phyloP scores from a whole-genome alignment of 1,140 invertebrate species.

The Phortica variegata region DNA sequence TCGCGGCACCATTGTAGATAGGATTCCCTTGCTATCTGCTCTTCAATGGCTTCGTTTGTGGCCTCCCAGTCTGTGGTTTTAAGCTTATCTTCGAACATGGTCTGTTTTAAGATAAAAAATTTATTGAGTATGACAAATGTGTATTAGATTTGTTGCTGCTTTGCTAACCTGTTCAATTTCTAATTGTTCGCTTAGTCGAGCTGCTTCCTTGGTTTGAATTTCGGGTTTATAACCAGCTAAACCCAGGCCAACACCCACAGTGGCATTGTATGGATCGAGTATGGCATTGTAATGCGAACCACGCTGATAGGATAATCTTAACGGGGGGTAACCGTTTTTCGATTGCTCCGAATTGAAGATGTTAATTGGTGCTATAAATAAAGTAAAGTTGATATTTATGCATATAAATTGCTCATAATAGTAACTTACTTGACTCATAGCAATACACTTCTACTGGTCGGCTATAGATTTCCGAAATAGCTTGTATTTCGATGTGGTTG shows the following conservation, averaged over 20 bases:
- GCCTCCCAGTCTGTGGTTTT: slow-evolving; percentile 92
- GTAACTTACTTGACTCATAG: slow-evolving; percentile 72
- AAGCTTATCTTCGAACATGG: slow-evolving; percentile 92
- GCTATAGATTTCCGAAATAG: slow-evolving; percentile 91
- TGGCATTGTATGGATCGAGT: slow-evolving; percentile 83
- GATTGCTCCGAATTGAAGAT: slow-evolving; percentile 78
- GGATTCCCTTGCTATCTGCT: slow-evolving; percentile 86
- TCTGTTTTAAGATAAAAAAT: slow-evolving; percentile 51
- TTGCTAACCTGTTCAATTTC: slow-evolving; percentile 73
- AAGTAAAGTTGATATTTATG: not conserved
- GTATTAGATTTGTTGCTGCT: not conserved
- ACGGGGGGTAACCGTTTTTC: slow-evolving; percentile 77
- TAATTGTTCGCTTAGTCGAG: slow-evolving; percentile 78
- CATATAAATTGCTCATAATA: not conserved
- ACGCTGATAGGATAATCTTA: slow-evolving; percentile 87
- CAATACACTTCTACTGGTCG: slow-evolving; percentile 91
- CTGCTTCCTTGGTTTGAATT: slow-evolving; percentile 75
- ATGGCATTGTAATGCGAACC: slow-evolving; percentile 91
- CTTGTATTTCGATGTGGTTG: slow-evolving; percentile 94
- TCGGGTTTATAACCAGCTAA: slow-evolving; percentile 83
- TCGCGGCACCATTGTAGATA: slow-evolving; percentile 85
- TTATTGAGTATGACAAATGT: slow-evolving; percentile 21
- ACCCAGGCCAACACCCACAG: slow-evolving; percentile 83
- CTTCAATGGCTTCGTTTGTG: slow-evolving; percentile 88
- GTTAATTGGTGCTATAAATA: slow-evolving; percentile 79